Evolutionary conservation across 2,888 invertebrate species (phyloP), one percentile per base, ranked within the genome.

Genomic region (Hylaea fasciaria): DNA sequence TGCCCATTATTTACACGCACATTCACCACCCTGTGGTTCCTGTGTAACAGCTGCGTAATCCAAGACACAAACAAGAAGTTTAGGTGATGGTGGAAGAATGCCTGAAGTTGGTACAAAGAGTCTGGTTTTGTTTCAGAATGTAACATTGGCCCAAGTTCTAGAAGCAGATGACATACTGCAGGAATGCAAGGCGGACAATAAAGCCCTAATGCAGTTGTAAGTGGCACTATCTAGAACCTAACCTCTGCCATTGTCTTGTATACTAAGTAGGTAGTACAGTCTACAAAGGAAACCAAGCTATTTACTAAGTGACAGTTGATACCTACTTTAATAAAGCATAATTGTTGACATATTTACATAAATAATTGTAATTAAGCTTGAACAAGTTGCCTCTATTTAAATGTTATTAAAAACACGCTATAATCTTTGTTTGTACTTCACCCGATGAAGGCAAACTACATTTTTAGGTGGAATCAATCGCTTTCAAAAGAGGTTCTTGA

Each of bases 91-190:
- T 48, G n/a, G 2, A 29, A 53, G 44, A 56, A 40, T 54, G 22
- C 58, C 60, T 45, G 54, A 52, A 60, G 43, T 63, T 64, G 55
- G 62, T 64, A 64, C 61, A 51, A 53, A 51, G 65, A 64, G 68
- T 68, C 66, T 59, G 71, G 58, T 71, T 68, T 76, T 81, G 77
- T 94, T 94, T 61, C 89, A 98, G 98, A 96, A 97, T 95, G 96
- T 97, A 71, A 97, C 96, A 58, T 93, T 99, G 67, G 94, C 95
- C 80, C 97, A 98, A 87, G 94, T 99, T 70, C 94, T 99, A 94
- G 97, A 98, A 84, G 97, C 98, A 84, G 98, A 98, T 83, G 98
- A 98, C 89, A 96, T 99, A 81, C 94, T 99, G 73, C 98, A 98
- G 87, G 98, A 99, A 94, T 98, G 98, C 89, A 97, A 97, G 92